phyloP scores from a whole-genome alignment of 1,140 invertebrate genomes.

The Leptopilina clavipes region DNA sequence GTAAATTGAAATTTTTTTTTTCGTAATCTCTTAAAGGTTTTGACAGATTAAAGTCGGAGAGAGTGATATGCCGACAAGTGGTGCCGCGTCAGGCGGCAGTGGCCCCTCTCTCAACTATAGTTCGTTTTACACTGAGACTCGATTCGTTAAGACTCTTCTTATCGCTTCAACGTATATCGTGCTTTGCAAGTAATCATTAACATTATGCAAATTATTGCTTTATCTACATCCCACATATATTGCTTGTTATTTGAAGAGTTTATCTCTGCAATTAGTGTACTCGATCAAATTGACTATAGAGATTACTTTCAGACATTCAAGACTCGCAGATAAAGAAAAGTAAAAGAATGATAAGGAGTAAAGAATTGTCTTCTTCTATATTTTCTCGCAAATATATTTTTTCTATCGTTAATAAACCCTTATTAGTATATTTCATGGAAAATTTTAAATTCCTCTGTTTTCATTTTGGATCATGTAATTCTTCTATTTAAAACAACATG shows the following conservation, averaged over 20 bases:
- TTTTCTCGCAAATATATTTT: no score
- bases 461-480: no score
- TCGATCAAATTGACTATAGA: conserved; percentile 31
- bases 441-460: no score
- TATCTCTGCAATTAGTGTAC: conserved; percentile 30
- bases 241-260: conserved; percentile 34
- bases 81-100: background rate
- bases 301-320: conserved; percentile 15
- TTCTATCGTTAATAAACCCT: no score
- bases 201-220: conserved; percentile 35
- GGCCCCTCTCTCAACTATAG: background rate
- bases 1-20: no score
- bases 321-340: conserved; percentile 21
- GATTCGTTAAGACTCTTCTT: conserved; percentile 26
- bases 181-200: conserved; percentile 33
- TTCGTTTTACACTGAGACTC: conserved; percentile 29
- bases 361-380: background rate
- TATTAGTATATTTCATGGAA: no score
- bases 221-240: conserved; percentile 29
- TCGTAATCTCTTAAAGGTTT: background rate
- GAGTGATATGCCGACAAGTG: conserved; percentile 11
- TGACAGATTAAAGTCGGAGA: background rate
- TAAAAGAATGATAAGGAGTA: background rate
- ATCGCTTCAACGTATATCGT: conserved; percentile 25
- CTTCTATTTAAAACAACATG: no score